Base-by-base conservation (phyloP, 2,888 invertebrate species). In the Brachyopa scutellaris region DNA sequence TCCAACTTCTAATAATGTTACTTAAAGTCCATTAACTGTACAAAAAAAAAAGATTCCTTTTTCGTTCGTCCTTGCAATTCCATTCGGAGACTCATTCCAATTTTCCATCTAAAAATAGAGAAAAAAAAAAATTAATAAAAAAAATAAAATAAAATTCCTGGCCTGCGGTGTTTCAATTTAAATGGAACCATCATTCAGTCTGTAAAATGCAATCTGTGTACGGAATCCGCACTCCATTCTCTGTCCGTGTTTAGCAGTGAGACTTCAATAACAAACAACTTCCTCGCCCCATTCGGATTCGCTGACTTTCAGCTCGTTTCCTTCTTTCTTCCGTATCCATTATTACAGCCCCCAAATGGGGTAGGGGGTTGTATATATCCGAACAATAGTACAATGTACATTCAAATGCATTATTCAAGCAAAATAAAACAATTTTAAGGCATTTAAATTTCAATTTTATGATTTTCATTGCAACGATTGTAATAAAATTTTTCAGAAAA, bases 371-470 rank as follows among this genome's bases (percentile, higher is more conserved):
- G n/a, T n/a, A n/a, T n/a, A n/a, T n/a, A n/a, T 21, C 11, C n/a
- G 6, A 21, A n/a, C 13, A 29, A 2, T 36, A 13, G 15, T n/a
- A 15, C 15, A 8, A 19, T 26, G 53, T 23, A 62, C 66, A 67
- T 38, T 66, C 31, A 19, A 62, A 61, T 79, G 62, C 67, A 80
- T 69, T 80, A 74, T 76, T 80, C 74, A 80, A 64, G 61, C 45
- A 57, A 57, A 76, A 80, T 76, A 76, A 70, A 80, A 57, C 57
- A 80, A 69, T 76, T 76, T 80, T 31, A 57, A 76, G 62, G 67
- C 59, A 70, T 64, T 80, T 80, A 80, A 80, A 76, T 80, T 80
- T 64, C 76, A 80, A 59, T 80, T 80, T 70, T 59, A 76, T 59
- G 62, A 76, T 70, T 80, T 80, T 64, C 64, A 80, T 64, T 80